Evolutionary conservation across 2,797 vertebrate species (phyloP).

Genomic region (Hypotaenidia philippensis): DNA sequence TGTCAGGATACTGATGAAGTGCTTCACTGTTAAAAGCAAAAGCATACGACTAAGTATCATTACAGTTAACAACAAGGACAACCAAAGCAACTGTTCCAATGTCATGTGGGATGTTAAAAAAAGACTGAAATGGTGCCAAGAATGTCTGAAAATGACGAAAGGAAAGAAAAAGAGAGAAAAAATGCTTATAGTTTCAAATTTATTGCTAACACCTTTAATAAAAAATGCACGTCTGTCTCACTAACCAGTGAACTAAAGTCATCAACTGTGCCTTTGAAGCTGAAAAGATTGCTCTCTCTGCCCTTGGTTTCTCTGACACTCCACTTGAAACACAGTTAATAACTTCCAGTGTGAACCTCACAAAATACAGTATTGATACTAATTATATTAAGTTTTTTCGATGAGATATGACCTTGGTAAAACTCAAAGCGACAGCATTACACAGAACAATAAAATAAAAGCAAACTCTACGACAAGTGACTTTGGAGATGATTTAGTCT

Average conservation of each 20-base stretch:
- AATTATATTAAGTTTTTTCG: slow-evolving; percentile 75
- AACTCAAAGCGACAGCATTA: slow-evolving; percentile 34
- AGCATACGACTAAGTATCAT: neutral
- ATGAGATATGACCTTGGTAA: slow-evolving; percentile 76
- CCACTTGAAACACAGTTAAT: slow-evolving; percentile 78
- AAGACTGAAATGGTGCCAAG: neutral
- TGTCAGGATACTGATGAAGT: neutral
- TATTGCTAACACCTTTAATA: slow-evolving; percentile 70
- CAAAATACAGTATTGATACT: slow-evolving; percentile 76
- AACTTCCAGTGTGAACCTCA: slow-evolving; percentile 64
- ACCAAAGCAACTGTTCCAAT: neutral
- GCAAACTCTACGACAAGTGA: slow-evolving; percentile 47
- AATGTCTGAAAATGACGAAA: neutral
- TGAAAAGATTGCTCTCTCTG: slow-evolving; percentile 68
- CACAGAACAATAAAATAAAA: slow-evolving; percentile 65
- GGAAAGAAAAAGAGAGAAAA: slow-evolving; percentile 9
- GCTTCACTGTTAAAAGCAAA: neutral
- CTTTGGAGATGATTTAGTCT: slow-evolving; percentile 60
- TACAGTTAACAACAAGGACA: neutral
- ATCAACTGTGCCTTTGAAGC: slow-evolving; percentile 76
- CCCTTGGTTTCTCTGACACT: slow-evolving; percentile 68
- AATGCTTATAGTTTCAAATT: slow-evolving; percentile 48
- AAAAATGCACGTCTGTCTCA: slow-evolving; percentile 60
- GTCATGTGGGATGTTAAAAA: neutral
- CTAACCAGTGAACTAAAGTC: slow-evolving; percentile 69